Conservation (phyloP, 2,888 invertebrate genomes). For the Hirtodrosophila confusa region DNA sequence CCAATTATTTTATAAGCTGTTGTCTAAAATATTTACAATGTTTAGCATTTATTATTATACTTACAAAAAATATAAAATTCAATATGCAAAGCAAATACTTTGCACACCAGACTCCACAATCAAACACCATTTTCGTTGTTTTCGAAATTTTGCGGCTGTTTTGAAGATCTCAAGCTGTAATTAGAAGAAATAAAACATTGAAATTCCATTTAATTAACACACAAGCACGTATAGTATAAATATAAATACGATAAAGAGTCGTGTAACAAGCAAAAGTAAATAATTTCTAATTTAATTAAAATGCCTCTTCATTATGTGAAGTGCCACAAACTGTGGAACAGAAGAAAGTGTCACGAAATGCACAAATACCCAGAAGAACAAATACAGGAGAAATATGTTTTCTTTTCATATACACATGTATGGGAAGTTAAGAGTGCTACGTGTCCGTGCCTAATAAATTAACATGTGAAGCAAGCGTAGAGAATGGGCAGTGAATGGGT, state of each 20-base stretch:
- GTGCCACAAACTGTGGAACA: constrained; percentile 40
- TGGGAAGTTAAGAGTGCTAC: constrained; percentile 16
- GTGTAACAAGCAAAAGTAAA: constrained; percentile 13
- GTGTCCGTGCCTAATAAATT: constrained; percentile 70
- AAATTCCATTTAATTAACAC: constrained; percentile 21
- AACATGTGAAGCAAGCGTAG: constrained; percentile 63
- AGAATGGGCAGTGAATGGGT: constrained; percentile 36
- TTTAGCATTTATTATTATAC: constrained; percentile 81
- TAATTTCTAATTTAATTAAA: constrained; percentile 52
- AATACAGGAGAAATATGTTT: constrained; percentile 31
- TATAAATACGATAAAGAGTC: not conserved
- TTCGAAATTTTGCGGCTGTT: constrained; percentile 75
- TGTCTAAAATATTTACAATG: too few relatives aligned
- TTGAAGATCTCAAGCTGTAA: constrained; percentile 50
- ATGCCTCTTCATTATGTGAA: constrained; percentile 46
- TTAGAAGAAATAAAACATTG: constrained; percentile 10
- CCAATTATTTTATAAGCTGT: too few relatives aligned
- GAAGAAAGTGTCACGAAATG: constrained; percentile 58
- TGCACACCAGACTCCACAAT: constrained; percentile 88
- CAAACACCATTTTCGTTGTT: constrained; percentile 84
- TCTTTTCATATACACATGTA: constrained; percentile 10
- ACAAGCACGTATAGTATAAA: not conserved
- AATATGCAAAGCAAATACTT: constrained; percentile 90
- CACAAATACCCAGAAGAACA: constrained; percentile 33
- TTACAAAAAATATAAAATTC: constrained; percentile 90